Evolutionary conservation across 2,888 invertebrate genomes (phyloP).

Genomic region (Graphium colonna): DNA sequence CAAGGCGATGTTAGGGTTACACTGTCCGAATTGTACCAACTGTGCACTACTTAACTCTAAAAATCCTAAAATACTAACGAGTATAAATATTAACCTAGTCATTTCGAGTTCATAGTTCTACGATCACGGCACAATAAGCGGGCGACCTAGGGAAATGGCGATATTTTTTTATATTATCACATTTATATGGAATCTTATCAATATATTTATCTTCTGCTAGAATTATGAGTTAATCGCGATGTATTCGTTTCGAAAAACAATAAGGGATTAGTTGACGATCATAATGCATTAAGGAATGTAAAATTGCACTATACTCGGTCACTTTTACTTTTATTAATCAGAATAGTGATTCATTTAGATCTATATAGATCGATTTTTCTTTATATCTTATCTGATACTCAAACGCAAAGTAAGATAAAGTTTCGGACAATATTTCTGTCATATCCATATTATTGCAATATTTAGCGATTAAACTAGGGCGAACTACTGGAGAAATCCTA

Average conservation of each 20-base stretch:
- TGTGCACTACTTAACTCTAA: conserved; percentile 49
- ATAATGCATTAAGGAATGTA: not conserved
- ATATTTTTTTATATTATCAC: conserved; percentile 42
- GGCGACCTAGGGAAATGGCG: conserved; percentile 40
- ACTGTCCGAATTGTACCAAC: conserved; percentile 52
- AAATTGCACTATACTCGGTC: not conserved
- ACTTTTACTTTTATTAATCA: not conserved
- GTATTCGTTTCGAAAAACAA: conserved; percentile 30
- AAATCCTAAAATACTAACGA: conserved; percentile 46
- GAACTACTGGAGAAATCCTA: too few relatives aligned
- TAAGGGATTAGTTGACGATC: conserved; percentile 11
- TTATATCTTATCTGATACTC: not conserved
- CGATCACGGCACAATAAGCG: conserved; percentile 41
- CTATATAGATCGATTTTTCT: not conserved
- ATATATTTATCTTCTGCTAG: conserved; percentile 19
- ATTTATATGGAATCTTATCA: conserved; percentile 55
- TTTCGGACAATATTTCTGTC: not conserved
- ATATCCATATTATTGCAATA: not conserved
- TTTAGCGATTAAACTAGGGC: not conserved
- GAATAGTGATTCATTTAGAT: not conserved
- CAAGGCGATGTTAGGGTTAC: conserved; percentile 40
- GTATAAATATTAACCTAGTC: conserved; percentile 42
- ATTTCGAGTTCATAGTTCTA: conserved; percentile 54
- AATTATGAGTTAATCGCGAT: conserved; percentile 37
- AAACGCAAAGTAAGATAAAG: not conserved